Evolutionary conservation across 2,113 vertebrate genomes (phyloP), one percentile per base, ranked within the genome.

Genomic region (Noctilio leporinus): DNA sequence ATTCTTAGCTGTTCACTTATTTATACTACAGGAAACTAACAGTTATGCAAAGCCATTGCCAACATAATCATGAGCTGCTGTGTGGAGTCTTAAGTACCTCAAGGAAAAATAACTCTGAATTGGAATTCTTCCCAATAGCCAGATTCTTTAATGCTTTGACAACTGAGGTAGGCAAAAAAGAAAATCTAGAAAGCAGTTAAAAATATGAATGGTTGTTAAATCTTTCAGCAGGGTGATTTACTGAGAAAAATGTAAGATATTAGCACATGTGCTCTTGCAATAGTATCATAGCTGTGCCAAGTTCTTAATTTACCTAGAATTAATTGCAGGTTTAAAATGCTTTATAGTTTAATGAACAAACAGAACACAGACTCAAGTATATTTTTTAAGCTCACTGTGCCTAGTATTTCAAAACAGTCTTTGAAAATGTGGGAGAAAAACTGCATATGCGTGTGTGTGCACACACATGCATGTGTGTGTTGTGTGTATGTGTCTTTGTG

Each of bases 1-100:
- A 82, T 96, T 97, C 89, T 94, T 95, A 97, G 89, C 88, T 87
- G 96, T 96, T 97, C 90, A 89, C 85, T 96, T 97, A 96, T 96
- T 98, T 98, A 86, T 96, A 91, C 92, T 96, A 88, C 3, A 0
- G 89, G 96, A 97, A 98, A 95, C 85, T 77, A 96, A 83, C 67
- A 97, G 95, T 80, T 96, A 35, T 35, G 90, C 65, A 92, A 93
- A 97, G 35, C 17, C 24, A 89, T 67, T 96, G 98, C 96, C 97
- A 98, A 98, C 94, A 95, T 92, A 97, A 97, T 98, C 96, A 95
- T 17, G 81, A 96, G 81, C 95, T 98, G 97, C 95, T 97, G 98
- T 98, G 98, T 7, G 95, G 89, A 96, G 96, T 96, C 94, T 95
- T 96, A 96, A 96, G 84, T 96, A 96, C 91, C 64, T 97, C 96